Percentiles rank a stretch among this genome's conserved stretches.
Conservation (phyloP, 2,797 vertebrate species). For the Falco concolor region DNA sequence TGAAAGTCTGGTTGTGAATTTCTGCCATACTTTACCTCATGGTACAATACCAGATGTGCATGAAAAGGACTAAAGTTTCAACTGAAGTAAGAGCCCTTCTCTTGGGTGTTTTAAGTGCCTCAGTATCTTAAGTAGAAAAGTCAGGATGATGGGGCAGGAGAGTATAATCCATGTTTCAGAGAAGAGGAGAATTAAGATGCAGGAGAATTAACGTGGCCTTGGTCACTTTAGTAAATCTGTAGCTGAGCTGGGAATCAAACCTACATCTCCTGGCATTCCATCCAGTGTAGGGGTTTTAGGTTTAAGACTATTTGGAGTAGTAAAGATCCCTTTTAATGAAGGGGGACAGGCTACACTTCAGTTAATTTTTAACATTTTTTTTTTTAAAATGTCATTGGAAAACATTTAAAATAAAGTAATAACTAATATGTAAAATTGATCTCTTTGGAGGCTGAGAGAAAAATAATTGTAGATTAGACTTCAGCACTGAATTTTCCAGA, state of each 20-base stretch:
- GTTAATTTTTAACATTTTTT: not conserved
- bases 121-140: not conserved
- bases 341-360: not conserved
- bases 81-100: not conserved
- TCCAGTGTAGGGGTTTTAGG: not conserved
- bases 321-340: not conserved
- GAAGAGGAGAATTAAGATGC: not conserved
- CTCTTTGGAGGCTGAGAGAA: not conserved
- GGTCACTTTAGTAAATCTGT: constrained; percentile 5
- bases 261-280: not conserved
- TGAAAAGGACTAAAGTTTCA: not conserved
- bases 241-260: constrained; percentile 14
- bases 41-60: rapidly evolving
- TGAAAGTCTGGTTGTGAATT: not conserved
- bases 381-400: not conserved
- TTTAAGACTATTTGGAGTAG: not conserved
- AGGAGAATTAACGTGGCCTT: not conserved
- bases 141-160: not conserved
- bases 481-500: not conserved
- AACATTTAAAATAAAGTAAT: not conserved
- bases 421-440: not conserved
- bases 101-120: not conserved
- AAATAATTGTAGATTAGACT: not conserved
- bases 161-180: not conserved
- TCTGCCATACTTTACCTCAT: not conserved